Percentiles rank a stretch among this genome's conserved stretches.
These are phyloP conservation scores for Urocitellus parryii DNA, from an alignment of 2,113 vertebrate genomes.

Conservation along the genomic window DNA sequence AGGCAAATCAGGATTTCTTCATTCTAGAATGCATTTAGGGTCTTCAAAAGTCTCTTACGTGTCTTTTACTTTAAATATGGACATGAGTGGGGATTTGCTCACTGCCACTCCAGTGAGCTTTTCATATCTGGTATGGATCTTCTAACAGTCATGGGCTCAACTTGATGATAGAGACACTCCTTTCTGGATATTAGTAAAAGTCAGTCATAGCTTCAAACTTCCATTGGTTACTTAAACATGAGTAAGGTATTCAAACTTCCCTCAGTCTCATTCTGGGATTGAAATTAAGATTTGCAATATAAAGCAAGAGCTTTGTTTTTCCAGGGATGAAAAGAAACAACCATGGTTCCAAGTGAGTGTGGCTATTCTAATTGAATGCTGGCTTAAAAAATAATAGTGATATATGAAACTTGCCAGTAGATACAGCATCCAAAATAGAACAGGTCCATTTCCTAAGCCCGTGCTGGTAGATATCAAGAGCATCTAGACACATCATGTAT, in stretches of 20 bases:
- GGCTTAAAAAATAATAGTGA: background rate
- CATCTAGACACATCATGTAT: background rate
- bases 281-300: background rate
- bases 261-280: background rate
- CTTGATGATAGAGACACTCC: background rate
- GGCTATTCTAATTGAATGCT: background rate
- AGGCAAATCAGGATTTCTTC: background rate
- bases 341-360: background rate
- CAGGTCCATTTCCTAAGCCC: background rate
- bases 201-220: background rate
- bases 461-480: background rate
- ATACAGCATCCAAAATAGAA: background rate
- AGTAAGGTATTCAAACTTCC: background rate
- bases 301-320: constrained; percentile 24
- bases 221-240: constrained; percentile 22
- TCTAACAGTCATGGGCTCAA: background rate
- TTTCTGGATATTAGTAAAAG: background rate
- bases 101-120: background rate
- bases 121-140: background rate
- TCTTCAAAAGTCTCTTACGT: background rate
- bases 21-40: background rate
- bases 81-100: background rate
- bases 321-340: background rate
- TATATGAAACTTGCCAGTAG: background rate
- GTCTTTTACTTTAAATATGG: background rate